Conservation (phyloP, 2,113 vertebrate species). For the Saguinus imperator region DNA sequence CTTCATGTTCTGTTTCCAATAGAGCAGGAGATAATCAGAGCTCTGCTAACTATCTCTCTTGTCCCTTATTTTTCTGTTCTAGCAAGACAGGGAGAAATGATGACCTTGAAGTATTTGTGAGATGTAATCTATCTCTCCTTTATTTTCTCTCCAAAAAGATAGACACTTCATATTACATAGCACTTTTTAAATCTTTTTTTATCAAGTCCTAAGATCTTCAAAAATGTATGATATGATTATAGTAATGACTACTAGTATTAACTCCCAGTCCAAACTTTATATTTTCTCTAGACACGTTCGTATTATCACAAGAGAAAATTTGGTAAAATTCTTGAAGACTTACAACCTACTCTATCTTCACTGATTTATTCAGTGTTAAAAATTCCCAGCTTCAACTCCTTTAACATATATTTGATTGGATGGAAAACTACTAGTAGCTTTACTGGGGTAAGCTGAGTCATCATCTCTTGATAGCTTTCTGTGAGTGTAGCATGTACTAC, state of each 20-base stretch:
- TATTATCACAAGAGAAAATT: constrained; percentile 26
- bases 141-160: constrained; percentile 21
- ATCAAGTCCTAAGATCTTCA: neutral
- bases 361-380: neutral
- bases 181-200: neutral
- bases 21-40: neutral
- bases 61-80: neutral
- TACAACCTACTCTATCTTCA: neutral
- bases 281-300: neutral
- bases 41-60: constrained; percentile 27
- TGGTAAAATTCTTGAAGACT: neutral
- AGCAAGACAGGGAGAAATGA: constrained; percentile 10
- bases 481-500: neutral
- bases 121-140: neutral
- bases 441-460: neutral
- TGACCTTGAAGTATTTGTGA: constrained; percentile 4
- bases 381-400: neutral
- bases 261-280: neutral
- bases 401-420: neutral
- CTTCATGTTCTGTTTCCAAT: neutral
- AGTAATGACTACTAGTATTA: neutral
- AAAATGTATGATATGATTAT: neutral
- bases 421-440: neutral
- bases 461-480: constrained; percentile 46
- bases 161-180: neutral